Base-by-base conservation (phyloP, 2,888 invertebrate species). In the Athripsodes cinereus region DNA sequence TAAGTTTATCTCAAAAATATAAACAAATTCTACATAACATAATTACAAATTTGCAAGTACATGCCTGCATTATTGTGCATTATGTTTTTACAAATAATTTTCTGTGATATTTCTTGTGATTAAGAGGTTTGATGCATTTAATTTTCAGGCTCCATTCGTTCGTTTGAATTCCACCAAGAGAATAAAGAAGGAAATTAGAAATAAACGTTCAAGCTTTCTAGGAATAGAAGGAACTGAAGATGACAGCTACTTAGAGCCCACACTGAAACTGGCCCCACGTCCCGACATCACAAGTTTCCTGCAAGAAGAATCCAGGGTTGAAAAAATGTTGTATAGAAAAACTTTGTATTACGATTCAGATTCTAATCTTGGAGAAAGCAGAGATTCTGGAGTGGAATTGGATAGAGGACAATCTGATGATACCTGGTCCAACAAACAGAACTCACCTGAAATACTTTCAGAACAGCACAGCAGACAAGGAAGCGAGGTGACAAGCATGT, bases 101-200 rank as follows among this genome's bases (percentile, higher is more conserved):
- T n/a, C n/a, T n/a, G n/a, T n/a, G n/a, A n/a, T 26, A 26, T 26
- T 26, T 26, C 26, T 26, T 26, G 10, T 26, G 10, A 6, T 6
- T 26, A 26, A 26, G 26, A 6, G 26, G 26, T 3, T 6, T 26
- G 26, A 6, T 26, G 26, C 10, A 10, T 26, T 26, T 26, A 26
- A n/a, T 20, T 65, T 70, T 18, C 69, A 80, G 78, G 79, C 81
- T 48, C 80, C 85, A 65, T 80, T 89, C 63, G 86, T 86, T 67
- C 83, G 90, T 65, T 81, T 88, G 57, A 90, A 89, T 68, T 91
- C 91, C 13, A 90, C 92, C 1, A 88, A 90, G 64, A 82, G 91
- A 65, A 90, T 92, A 67, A 91, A 90, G 68, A 90, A 92, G 68
- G 92, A 93, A 69, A 80, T 93, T 53, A 81, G 90, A 10, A 88